These are phyloP conservation scores for Microplitis manilae DNA, from an alignment of 2,888 invertebrate species.

Conservation along the genomic window DNA sequence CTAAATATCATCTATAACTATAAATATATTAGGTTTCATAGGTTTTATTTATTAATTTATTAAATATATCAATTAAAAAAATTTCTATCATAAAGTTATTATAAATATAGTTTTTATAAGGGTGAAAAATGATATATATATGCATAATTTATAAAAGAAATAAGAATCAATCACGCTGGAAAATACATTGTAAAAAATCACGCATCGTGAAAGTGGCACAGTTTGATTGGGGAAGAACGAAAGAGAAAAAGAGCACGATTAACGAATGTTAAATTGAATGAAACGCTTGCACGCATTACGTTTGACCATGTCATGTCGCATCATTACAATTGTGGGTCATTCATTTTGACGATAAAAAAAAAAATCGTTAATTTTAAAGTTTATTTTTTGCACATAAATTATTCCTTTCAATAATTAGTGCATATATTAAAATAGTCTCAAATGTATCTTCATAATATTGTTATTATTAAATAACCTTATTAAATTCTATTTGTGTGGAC, in stretches of 20 bases:
- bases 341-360: constrained; percentile 27
- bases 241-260: constrained; percentile 43
- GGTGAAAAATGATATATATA: not conserved
- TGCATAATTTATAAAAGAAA: not conserved
- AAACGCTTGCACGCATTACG: constrained; percentile 39
- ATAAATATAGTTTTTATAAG: no score
- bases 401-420: not conserved
- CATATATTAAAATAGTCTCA: not conserved
- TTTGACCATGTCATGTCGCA: constrained; percentile 40
- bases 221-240: constrained; percentile 44
- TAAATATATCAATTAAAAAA: no score
- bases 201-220: constrained; percentile 55
- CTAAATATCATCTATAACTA: no score
- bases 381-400: not conserved
- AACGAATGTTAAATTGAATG: constrained; percentile 52
- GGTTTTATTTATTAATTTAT: no score
- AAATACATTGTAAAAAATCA: constrained; percentile 47
- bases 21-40: no score
- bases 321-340: constrained; percentile 42
- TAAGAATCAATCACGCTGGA: constrained; percentile 5
- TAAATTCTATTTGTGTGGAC: no score
- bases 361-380: constrained; percentile 10
- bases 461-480: no score
- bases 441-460: no score
- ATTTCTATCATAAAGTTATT: no score